phyloP scores from a whole-genome alignment of 2,113 vertebrate genomes.

The Eurypyga helias region DNA sequence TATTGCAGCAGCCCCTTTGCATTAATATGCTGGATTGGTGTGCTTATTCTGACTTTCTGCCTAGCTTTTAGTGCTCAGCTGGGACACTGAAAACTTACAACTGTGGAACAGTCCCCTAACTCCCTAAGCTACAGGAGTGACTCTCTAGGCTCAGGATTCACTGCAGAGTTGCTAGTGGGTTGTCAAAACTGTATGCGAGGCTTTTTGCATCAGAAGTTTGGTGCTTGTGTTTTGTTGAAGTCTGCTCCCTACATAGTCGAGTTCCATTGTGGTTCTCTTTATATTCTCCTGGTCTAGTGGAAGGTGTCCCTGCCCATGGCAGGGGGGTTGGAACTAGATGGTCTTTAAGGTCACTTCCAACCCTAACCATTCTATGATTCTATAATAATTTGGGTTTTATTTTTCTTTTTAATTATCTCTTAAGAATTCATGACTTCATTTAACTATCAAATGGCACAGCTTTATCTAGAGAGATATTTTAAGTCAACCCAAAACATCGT shows the following conservation, averaged over 20 bases:
- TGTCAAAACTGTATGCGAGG: background rate
- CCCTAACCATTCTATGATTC: no score
- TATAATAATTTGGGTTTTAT: background rate
- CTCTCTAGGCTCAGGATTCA: background rate
- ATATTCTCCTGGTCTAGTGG: no score
- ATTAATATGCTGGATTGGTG: accelerated
- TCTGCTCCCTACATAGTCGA: background rate
- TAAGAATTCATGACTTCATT: background rate
- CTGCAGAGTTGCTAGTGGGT: background rate
- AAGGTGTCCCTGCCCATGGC: no score
- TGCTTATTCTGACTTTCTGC: background rate
- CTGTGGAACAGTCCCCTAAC: background rate
- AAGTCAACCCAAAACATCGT: background rate
- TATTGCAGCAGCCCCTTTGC: background rate
- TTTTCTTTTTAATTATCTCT: background rate
- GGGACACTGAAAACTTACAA: background rate
- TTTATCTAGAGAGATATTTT: background rate
- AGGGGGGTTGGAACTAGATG: no score
- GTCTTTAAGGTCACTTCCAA: no score
- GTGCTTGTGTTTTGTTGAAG: background rate
- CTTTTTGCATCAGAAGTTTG: background rate
- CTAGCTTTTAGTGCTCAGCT: background rate
- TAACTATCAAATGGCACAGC: background rate
- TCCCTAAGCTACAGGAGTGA: background rate
- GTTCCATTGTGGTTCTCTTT: background rate